phyloP scores from a whole-genome alignment of 2,888 invertebrate genomes.

The Xylocampa areola region DNA sequence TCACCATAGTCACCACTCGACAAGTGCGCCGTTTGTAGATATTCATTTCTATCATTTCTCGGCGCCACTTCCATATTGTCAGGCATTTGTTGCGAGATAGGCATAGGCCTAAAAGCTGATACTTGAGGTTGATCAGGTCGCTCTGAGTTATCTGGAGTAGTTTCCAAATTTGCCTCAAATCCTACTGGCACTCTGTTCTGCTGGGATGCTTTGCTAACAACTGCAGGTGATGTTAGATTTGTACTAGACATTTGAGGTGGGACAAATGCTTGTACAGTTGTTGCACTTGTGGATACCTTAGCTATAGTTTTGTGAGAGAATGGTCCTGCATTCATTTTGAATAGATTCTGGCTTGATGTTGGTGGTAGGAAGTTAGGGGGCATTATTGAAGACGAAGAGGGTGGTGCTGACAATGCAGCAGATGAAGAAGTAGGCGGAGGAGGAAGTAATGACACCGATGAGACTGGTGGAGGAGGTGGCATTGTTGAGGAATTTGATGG shows the following conservation, averaged over 20 bases:
- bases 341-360: slow-evolving; percentile 78
- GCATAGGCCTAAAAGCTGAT: slow-evolving; percentile 66
- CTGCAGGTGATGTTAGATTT: slow-evolving; percentile 77
- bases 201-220: slow-evolving; percentile 75
- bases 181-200: slow-evolving; percentile 76
- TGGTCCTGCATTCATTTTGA: slow-evolving; percentile 79
- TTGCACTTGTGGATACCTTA: slow-evolving; percentile 63
- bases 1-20: slow-evolving; percentile 89
- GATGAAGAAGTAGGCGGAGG: slow-evolving; percentile 42
- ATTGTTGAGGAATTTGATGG: slow-evolving; percentile 39
- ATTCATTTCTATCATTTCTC: slow-evolving; percentile 93
- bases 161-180: slow-evolving; percentile 91
- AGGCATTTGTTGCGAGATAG: slow-evolving; percentile 75
- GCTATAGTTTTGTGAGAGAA: slow-evolving; percentile 84
- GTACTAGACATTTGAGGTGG: slow-evolving; percentile 73
- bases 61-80: slow-evolving; percentile 91
- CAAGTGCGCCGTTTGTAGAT: slow-evolving; percentile 93
- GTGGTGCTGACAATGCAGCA: slow-evolving; percentile 33
- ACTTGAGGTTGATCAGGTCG: slow-evolving; percentile 88
- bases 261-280: slow-evolving; percentile 67
- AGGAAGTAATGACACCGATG: slow-evolving; percentile 41
- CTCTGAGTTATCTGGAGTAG: slow-evolving; percentile 92
- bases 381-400: slow-evolving; percentile 58
- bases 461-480: slow-evolving; percentile 54
- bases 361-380: slow-evolving; percentile 70